phyloP scores from a whole-genome alignment of 1,140 invertebrate genomes.

The Papilio dardanus region DNA sequence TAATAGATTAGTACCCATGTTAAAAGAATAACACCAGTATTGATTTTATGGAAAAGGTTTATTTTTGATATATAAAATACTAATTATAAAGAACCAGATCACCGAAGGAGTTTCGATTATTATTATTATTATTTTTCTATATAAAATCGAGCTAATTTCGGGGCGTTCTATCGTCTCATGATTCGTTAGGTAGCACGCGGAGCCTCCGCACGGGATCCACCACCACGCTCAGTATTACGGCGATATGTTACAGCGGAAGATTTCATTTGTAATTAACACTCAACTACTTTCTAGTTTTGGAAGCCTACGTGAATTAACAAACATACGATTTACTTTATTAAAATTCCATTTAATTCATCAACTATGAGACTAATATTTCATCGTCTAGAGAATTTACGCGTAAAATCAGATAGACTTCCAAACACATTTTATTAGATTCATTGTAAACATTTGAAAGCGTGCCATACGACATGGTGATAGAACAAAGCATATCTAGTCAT shows the following conservation, averaged over 20 bases:
- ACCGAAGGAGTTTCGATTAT: conserved; percentile 62
- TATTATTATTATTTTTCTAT: conserved; percentile 43
- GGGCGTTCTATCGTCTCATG: conserved; percentile 17
- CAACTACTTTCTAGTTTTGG: conserved; percentile 53
- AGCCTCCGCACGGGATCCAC: conserved; percentile 60
- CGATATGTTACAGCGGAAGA: conserved; percentile 67
- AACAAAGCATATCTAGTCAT: conserved; percentile 72
- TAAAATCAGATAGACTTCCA: conserved; percentile 72
- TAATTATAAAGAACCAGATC: conserved; percentile 76
- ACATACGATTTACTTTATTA: background rate
- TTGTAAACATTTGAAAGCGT: conserved; percentile 82
- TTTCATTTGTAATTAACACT: conserved; percentile 57
- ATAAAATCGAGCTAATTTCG: conserved; percentile 40
- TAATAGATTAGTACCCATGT: conserved; percentile 80
- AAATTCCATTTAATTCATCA: background rate
- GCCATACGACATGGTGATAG: conserved; percentile 71
- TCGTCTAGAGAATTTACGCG: too few relatives aligned
- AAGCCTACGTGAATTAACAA: conserved; percentile 55
- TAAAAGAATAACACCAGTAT: conserved; percentile 80
- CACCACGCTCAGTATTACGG: conserved; percentile 71
- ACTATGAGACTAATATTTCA: too few relatives aligned
- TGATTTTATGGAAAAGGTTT: conserved; percentile 81
- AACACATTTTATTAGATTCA: conserved; percentile 62
- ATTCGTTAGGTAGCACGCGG: conserved; percentile 34
- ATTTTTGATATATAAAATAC: conserved; percentile 79